phyloP scores from a whole-genome alignment of 2,113 vertebrate species.

The Platichthys flesus region DNA sequence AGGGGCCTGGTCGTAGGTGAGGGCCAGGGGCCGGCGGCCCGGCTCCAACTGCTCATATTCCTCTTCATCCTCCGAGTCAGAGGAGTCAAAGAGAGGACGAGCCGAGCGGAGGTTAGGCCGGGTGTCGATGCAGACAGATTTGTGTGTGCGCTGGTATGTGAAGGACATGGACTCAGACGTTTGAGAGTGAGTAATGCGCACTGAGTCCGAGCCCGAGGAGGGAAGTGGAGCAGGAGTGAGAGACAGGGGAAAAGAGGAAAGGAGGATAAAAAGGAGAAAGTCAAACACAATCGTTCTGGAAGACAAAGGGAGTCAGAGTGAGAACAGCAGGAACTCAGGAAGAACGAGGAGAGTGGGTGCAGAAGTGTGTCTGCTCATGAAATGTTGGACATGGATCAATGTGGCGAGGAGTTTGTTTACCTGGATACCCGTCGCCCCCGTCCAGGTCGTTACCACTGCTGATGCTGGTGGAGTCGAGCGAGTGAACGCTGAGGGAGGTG shows the following conservation, averaged over 20 bases:
- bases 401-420: conserved; percentile 72
- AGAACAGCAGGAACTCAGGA: conserved; percentile 24
- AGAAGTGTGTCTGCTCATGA: not conserved
- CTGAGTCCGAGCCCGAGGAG: conserved; percentile 68
- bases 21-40: conserved; percentile 72
- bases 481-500: conserved; percentile 89
- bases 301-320: conserved; percentile 21
- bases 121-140: conserved; percentile 92
- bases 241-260: conserved; percentile 8
- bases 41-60: conserved; percentile 41
- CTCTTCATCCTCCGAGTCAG: conserved; percentile 82
- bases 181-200: conserved; percentile 93
- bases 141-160: conserved; percentile 94
- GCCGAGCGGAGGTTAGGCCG: conserved; percentile 87
- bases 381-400: not conserved
- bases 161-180: conserved; percentile 96
- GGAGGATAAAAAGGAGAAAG: conserved; percentile 22
- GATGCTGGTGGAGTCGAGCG: conserved; percentile 91
- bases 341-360: not conserved
- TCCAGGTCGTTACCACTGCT: conserved; percentile 92
- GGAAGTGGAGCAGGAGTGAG: not conserved
- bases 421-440: conserved; percentile 89
- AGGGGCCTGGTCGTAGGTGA: conserved; percentile 78
- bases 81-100: conserved; percentile 84
- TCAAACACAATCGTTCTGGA: conserved; percentile 30